phyloP scores from a whole-genome alignment of 1,140 invertebrate species.

The Drosophila bocki region DNA sequence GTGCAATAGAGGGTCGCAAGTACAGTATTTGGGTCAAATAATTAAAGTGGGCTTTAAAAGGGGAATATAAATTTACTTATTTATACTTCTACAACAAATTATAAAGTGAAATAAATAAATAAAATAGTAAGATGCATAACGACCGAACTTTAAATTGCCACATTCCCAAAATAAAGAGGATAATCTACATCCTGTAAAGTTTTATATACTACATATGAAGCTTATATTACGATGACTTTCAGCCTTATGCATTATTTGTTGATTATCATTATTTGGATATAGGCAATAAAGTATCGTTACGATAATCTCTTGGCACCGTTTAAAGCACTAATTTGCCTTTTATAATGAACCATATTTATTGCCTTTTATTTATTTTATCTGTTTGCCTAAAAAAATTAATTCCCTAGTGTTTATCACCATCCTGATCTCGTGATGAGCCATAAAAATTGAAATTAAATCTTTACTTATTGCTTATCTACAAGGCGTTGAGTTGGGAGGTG shows the following conservation, averaged over 20 bases:
- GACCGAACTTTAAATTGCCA: neutral
- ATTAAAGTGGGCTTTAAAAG: neutral
- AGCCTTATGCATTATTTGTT: neutral
- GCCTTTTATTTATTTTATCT: conserved; percentile 6
- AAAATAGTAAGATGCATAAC: neutral
- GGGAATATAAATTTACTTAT: neutral
- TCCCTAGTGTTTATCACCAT: conserved; percentile 23
- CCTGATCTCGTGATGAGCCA: conserved; percentile 53
- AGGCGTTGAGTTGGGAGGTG: conserved; percentile 7
- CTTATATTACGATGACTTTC: neutral
- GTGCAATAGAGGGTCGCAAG: conserved; percentile 1
- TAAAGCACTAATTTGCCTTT: neutral
- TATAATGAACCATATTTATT: neutral
- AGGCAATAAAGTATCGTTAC: neutral
- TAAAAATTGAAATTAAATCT: conserved; percentile 69
- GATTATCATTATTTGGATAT: neutral
- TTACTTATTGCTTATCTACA: conserved; percentile 44
- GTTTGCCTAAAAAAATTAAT: conserved; percentile 19
- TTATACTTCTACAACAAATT: neutral
- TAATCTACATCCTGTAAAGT: neutral
- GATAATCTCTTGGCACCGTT: neutral
- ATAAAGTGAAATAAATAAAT: too few species aligned
- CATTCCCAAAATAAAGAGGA: neutral
- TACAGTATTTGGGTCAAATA: neutral
- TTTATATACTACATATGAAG: neutral